Base-by-base conservation (phyloP, 2,797 vertebrate species). In the Botia kubotai region DNA sequence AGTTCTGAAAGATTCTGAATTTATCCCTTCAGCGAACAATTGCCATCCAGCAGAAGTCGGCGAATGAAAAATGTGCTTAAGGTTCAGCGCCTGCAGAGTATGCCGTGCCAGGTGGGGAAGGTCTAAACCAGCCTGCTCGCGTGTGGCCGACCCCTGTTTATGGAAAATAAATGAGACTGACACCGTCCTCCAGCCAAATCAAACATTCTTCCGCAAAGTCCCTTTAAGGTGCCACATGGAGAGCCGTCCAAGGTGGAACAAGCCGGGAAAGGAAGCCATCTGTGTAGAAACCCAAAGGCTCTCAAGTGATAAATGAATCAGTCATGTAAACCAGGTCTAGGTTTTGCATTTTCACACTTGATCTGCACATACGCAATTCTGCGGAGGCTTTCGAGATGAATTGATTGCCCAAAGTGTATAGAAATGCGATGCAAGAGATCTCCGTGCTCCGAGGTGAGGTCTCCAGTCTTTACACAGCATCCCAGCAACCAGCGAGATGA, bases 271-370 rank as follows among this genome's bases (percentile, higher is more conserved):
- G 84, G 5, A 74, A 87, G 82, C 87, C 89, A 87, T 87, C 86
- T 87, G 85, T 84, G 79, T 50, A 84, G 83, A 89, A 88, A 62
- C 87, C 86, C 84, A 79, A 72, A 86, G 80, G 84, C 86, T 43
- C 82, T 82, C 55, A 69, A 86, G 90, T 91, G 89, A 91, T 90
- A 89, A 91, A 91, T 88, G 87, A 91, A 89, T 89, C 85, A 70
- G 79, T 69, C 71, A 82, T 84, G 81, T 85, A 62, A 83, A 77
- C 81, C 75, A 79, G 87, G 85, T 86, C 88, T 83, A 86, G 89
- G 88, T 89, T 88, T 84, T 82, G 80, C 50, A 67, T 75, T 55
- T 75, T 57, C 19, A 53, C 60, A 68, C 75, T 82, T 86, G 11
- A 23, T 74, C 79, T 85, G 82, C 81, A 66, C 68, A 66, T 75